Conservation (phyloP, 2,113 vertebrate species). For the Tiliqua scincoides region DNA sequence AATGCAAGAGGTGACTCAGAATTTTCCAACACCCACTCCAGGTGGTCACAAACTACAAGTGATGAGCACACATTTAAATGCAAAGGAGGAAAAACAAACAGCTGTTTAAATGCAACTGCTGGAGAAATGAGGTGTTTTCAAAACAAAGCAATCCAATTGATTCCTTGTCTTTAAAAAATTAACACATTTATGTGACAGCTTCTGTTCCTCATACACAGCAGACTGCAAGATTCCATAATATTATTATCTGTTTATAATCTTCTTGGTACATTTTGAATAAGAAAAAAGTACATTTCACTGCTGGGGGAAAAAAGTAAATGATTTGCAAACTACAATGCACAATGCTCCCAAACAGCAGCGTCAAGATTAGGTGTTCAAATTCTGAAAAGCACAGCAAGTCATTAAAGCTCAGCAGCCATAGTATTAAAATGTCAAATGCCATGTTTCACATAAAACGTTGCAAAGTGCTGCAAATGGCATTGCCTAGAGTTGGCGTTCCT, state of each 20-base stretch:
- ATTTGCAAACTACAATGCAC: background rate
- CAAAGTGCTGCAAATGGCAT: constrained; percentile 26
- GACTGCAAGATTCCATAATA: background rate
- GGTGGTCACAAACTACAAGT: background rate
- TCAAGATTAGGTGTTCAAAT: constrained; percentile 21
- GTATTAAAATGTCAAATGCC: constrained; percentile 33
- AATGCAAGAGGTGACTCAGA: background rate
- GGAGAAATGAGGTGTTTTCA: background rate
- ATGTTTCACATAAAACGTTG: constrained; percentile 35
- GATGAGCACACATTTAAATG: background rate
- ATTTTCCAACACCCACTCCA: background rate
- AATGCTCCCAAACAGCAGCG: background rate
- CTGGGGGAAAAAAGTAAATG: constrained; percentile 19
- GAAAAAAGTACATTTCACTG: constrained; percentile 15
- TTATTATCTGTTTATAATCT: constrained; percentile 1
- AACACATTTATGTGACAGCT: background rate
- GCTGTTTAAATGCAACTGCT: background rate
- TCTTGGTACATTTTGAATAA: constrained; percentile 4
- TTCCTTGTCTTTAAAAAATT: background rate
- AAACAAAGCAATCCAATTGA: background rate
- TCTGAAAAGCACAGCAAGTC: constrained; percentile 19
- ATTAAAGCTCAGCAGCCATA: constrained; percentile 37
- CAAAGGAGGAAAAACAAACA: background rate
- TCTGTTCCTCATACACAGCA: background rate
- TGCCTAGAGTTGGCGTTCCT: background rate